These are phyloP conservation scores for Ailuropoda melanoleuca DNA, from an alignment of 2,113 vertebrate species.

Conservation along the genomic window DNA sequence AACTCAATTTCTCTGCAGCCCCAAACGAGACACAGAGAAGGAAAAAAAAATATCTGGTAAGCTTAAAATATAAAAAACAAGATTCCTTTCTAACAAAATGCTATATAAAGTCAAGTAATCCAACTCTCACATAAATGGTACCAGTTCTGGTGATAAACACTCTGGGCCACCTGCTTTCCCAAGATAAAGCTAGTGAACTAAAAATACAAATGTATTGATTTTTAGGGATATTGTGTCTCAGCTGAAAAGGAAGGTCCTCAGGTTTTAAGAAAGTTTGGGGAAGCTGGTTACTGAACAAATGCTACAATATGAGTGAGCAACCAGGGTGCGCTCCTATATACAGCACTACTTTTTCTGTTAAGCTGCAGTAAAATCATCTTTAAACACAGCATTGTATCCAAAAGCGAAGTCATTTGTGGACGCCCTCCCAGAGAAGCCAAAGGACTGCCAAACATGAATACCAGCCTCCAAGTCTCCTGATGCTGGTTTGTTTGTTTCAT, in stretches of 20 bases:
- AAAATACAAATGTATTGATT: constrained; percentile 69
- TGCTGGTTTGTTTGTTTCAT: not conserved
- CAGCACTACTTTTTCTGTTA: not conserved
- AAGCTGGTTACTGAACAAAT: not conserved
- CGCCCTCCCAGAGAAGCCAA: not conserved
- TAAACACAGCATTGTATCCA: not conserved
- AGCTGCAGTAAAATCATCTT: not conserved
- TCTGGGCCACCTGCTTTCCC: constrained; percentile 37
- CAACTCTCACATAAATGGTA: constrained; percentile 34
- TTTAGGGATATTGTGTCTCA: constrained; percentile 32
- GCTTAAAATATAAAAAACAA: not conserved
- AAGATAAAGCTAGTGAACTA: constrained; percentile 44
- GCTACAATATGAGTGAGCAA: not conserved
- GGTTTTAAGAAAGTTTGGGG: not conserved
- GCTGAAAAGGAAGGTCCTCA: constrained; percentile 33
- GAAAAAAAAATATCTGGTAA: not conserved
- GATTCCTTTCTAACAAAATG: constrained; percentile 35
- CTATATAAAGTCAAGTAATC: constrained; percentile 22
- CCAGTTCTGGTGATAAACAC: constrained; percentile 19
- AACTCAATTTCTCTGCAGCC: not conserved
- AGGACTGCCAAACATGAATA: not conserved
- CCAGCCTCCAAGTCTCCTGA: not conserved
- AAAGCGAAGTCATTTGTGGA: not conserved
- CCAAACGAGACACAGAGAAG: not conserved
- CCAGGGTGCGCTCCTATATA: not conserved